Evolutionary conservation across 53 echinoderm and acorn worm genomes (phyloP), one percentile per base, ranked within the genome.

Genomic region (Echinarachnius parma): DNA sequence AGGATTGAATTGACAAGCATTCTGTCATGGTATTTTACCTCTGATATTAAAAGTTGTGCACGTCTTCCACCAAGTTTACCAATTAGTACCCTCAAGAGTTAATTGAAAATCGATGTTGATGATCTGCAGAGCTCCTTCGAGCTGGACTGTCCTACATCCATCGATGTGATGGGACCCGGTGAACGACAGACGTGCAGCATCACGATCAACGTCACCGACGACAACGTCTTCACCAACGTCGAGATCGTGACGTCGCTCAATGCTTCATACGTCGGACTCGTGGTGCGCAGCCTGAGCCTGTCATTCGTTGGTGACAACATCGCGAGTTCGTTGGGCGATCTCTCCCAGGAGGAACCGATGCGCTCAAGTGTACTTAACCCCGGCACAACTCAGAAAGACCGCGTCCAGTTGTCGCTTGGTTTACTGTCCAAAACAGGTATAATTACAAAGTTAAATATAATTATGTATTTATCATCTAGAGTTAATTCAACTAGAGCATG

Each of bases 161-260:
- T 77, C 8, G 1, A 15, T 48, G 28, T 3, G 9, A 84, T 92
- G 78, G 31, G 19, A 29, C 92, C 87, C 0, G 83, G 81, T 3
- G 79, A 87, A 28, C 59, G 34, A 19, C 79, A 70, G 10, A 47
- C 56, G 4, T 92, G 92, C 23, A 75, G 75, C 20, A 32, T 92
- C 15, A 82, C 83, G 48, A 81, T 84, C 67, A 61, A 35, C 25
- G 59, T 92, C 14, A 63, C 64, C 10, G 92, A 92, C 53, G 11
- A 21, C 31, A 31, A 66, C 16, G 49, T 83, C 24, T 26, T 28
- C 21, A 4, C 84, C 37, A 9, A 15, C 0, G 35, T 92, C 33
- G 85, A 92, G 44, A 36, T 87, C 15, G 53, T 80, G 7, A 77
- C 85, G 2, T 62, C 70, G 10, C 77, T 78, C 34, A 92, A 92